Percentiles rank a stretch among this genome's conserved stretches.
phyloP scores from a whole-genome alignment of 1,140 invertebrate genomes.

The Halictus rubicundus region DNA sequence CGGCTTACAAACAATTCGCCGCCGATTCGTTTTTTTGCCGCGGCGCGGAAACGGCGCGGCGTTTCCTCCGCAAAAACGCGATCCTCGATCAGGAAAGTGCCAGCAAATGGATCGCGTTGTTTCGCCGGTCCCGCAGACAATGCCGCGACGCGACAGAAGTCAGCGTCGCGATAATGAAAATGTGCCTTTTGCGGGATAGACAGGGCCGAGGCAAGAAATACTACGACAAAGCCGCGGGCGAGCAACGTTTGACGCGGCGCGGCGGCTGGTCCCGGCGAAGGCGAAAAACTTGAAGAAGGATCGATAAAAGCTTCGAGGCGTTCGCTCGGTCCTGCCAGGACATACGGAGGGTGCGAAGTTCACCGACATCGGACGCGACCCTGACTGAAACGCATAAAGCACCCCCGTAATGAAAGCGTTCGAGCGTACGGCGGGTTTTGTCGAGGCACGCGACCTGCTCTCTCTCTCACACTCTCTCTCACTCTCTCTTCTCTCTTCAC shows the following conservation, averaged over 20 bases:
- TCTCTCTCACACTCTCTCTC: too few species aligned
- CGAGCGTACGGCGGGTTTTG: neutral
- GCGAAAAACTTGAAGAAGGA: constrained; percentile 39
- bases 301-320: constrained; percentile 19
- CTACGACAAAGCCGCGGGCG: constrained; percentile 7
- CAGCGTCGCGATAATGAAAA: constrained; percentile 40
- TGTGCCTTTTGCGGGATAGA: constrained; percentile 21
- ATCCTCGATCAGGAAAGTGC: neutral
- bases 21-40: too few species aligned
- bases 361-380: constrained; percentile 3
- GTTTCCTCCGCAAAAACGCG: neutral
- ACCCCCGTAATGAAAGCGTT: constrained; percentile 19
- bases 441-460: neutral
- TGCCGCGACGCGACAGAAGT: neutral
- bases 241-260: constrained; percentile 33
- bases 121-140: constrained; percentile 8
- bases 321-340: neutral
- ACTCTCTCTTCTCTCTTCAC: too few species aligned
- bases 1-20: too few species aligned
- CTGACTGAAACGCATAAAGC: constrained; percentile 9
- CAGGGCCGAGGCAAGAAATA: neutral
- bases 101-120: constrained; percentile 25
- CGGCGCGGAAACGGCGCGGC: too few species aligned
- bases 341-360: neutral
- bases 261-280: constrained; percentile 5